Evolutionary conservation across 2,888 invertebrate species (phyloP), one percentile per base, ranked within the genome.

Genomic region (Cylindroiulus punctatus): DNA sequence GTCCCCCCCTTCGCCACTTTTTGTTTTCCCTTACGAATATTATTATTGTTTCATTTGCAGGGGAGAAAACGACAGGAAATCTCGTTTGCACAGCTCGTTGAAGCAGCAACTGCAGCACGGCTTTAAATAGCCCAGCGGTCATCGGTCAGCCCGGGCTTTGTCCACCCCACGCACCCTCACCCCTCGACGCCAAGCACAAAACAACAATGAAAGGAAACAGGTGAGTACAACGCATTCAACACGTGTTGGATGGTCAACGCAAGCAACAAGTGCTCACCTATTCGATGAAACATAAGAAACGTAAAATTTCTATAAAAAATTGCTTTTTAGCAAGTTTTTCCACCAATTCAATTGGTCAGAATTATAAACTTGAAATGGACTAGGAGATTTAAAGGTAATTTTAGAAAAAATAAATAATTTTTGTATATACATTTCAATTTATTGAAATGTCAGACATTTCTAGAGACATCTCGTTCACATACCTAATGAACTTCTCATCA

Each of bases 181-280:
- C 5, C 17, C 47, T 10, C 42, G 42, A n/a, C n/a, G 42, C 7
- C 36, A 36, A 7, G 36, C 36, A 7, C 42, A 47, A 47, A 10
- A 47, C 47, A 52, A 52, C 52, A 52, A 52, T 52, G 52, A n/a
- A 52, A 81, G 81, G 81, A 81, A 81, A 81, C 81, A 81, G 81
- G 81, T 81, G 81, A 12, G 44, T 44, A 1, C 44, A 44, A 44
- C 44, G 12, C 44, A n/a, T n/a, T n/a, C n/a, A n/a, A n/a, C n/a
- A 12, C 12, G 44, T 36, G 14, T 1, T 52, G 19, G 4, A 3
- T 19, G n/a, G 52, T 52, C n/a, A 52, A 3, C 52, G n/a, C n/a
- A 1, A n/a, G 19, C 52, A 52, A 52, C 52, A 52, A 44, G 44
- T 44, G 44, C 14, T 44, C 44, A 8, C n/a, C n/a, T n/a, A n/a